phyloP scores from a whole-genome alignment of 1,140 invertebrate genomes.

The Megathymus violae region DNA sequence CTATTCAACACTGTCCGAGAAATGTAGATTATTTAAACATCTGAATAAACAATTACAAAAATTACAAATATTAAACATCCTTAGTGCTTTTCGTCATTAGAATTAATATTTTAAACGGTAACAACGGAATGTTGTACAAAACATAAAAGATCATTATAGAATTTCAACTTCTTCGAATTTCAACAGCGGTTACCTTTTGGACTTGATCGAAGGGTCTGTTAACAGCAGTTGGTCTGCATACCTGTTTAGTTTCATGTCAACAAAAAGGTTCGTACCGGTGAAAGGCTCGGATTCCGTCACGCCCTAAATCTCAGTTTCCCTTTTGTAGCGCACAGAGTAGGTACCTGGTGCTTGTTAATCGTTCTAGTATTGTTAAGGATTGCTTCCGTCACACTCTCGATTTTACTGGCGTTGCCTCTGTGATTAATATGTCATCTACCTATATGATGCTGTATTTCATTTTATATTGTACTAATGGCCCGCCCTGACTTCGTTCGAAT shows the following conservation, averaged over 20 bases:
- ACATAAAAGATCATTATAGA: no score
- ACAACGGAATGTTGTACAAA: no score
- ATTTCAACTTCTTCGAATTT: no score
- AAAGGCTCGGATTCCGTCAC: slow-evolving; percentile 38
- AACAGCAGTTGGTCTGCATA: not conserved
- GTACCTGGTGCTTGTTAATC: not conserved
- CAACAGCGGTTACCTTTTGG: not conserved
- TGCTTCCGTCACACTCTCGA: not conserved
- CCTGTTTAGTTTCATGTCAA: not conserved
- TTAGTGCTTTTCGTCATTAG: no score
- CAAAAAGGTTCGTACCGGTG: slow-evolving; percentile 19
- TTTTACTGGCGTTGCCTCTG: not conserved
- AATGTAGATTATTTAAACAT: no score
- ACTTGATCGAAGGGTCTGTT: not conserved
- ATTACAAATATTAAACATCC: no score
- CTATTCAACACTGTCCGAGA: no score
- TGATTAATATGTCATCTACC: not conserved
- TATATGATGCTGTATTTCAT: no score
- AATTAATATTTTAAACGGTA: no score
- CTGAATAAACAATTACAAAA: no score
- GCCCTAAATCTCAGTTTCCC: slow-evolving; percentile 39
- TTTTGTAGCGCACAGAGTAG: slow-evolving; percentile 20
- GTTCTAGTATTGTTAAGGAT: not conserved
- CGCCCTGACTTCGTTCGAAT: no score
- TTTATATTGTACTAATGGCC: no score